Conservation (phyloP, 2,888 invertebrate species). For the Acronicta psi region DNA sequence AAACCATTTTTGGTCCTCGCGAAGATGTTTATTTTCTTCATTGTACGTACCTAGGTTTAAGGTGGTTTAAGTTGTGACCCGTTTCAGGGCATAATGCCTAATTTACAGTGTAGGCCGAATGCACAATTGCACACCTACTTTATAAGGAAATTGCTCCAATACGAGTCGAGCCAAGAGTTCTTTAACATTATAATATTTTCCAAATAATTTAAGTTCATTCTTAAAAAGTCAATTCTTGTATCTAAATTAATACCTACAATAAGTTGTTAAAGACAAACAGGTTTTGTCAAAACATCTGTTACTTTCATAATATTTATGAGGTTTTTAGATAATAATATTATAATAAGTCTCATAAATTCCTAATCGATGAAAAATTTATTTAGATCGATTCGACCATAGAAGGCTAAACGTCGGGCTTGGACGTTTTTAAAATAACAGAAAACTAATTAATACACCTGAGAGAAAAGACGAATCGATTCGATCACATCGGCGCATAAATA, state of each 20-base stretch:
- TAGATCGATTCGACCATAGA: conserved; percentile 31
- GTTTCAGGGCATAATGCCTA: no score
- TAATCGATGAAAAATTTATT: conserved; percentile 48
- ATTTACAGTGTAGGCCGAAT: no score
- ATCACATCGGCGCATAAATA: conserved; percentile 56
- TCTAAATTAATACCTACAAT: conserved; percentile 9
- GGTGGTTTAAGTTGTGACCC: no score
- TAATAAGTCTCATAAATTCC: conserved; percentile 45
- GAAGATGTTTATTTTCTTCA: no score
- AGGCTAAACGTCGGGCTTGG: conserved; percentile 22
- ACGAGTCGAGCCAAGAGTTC: no score
- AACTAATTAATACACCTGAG: conserved; percentile 55
- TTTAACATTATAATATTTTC: no score
- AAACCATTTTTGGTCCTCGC: no score
- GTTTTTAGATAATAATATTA: conserved; percentile 39
- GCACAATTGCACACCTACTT: no score
- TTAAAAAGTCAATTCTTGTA: not conserved
- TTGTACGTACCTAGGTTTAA: no score
- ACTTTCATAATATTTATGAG: conserved; percentile 24
- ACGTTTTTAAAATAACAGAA: conserved; percentile 52
- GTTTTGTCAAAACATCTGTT: conserved; percentile 35
- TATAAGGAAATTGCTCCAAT: no score
- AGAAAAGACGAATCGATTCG: conserved; percentile 59
- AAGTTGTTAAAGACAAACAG: conserved; percentile 15
- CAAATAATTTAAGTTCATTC: no score